Evolutionary conservation across 92 coral and sea anemone species (phyloP), one percentile per base, ranked within the genome.

Genomic region (Epizoanthus scotinus): DNA sequence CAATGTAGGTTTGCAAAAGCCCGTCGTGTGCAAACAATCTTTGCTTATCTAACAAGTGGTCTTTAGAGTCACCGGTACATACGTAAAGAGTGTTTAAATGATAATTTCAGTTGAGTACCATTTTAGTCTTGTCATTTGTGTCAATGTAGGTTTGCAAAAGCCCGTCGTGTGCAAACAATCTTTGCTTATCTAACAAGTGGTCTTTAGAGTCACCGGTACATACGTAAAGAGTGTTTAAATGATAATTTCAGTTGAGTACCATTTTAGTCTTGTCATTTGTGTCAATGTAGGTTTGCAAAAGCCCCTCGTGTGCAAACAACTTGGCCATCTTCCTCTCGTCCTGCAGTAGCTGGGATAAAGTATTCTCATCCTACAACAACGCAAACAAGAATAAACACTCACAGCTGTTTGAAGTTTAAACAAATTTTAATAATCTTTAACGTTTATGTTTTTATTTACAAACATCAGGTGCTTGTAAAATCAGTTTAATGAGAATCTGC

Each of bases 311-410:
- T 47, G 78, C 86, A 58, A 65, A 57, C 19, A 64, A n/a, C 18
- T 21, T 58, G 24, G 78, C 66, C 79, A 82, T 66, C 71, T 81
- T 65, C 40, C 82, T 78, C 70, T 86, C 89, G 25, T 86, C 78
- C 62, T 42, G 74, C 10, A 81, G 26, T 1, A 86, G 86, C 67
- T 67, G 49, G 7, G 78, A 60, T 25, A 86, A 65, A 44, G 78
- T 74, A 15, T 19, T 34, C 55, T 86, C 83, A 20, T 86, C 89
- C 89, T 82, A 59, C n/a, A 65, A 55, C 71, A 44, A 50, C 67
- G 59, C 38, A 74, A 57, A 20, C 65, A 81, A 28, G 55, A 58
- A 86, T 77, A 86, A 61, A 42, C 20, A 19, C 53, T 9, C 27
- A 83, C 73, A 34, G 27, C 26, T 49, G n/a, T 49, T 79, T 36